A percentile compares a stretch with the other conserved stretches of the same genome.
These are phyloP conservation scores for Hyla sarda DNA, from an alignment of 2,113 vertebrate genomes.

Conservation along the genomic window DNA sequence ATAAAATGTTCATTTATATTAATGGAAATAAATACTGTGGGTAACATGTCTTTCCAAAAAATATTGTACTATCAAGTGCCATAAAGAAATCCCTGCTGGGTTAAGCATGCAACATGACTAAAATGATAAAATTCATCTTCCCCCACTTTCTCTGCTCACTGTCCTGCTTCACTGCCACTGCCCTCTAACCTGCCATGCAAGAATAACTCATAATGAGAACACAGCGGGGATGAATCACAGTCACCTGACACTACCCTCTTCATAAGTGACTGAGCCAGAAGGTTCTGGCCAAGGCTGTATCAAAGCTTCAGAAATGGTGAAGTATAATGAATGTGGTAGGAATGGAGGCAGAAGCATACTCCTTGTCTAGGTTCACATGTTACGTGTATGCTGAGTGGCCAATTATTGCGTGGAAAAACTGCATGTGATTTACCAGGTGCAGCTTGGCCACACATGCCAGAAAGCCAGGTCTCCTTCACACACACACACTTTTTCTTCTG, in stretches of 20 bases:
- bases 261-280: background rate
- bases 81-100: conserved; percentile 17
- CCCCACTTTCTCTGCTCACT: background rate
- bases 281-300: background rate
- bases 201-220: conserved; percentile 28
- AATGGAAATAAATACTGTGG: background rate
- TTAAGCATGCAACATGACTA: background rate
- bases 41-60: background rate
- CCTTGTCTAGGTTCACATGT: no score
- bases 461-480: no score
- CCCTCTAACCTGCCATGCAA: conserved; percentile 21
- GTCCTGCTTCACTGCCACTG: conserved; percentile 17
- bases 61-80: background rate
- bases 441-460: no score
- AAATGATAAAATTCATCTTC: conserved; percentile 30
- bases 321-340: background rate
- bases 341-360: background rate
- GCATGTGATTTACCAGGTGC: no score
- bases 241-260: background rate
- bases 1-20: no score
- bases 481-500: no score
- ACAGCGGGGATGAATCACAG: background rate
- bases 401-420: no score
- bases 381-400: no score
- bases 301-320: background rate